These are phyloP conservation scores for honey bee (Apis mellifera) DNA, from an alignment of 1,140 invertebrate species.

Conservation along the genomic window Amel_HAv3.1 CM009941.2:28501-29000, in stretches of 20 bases:
- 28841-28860: slow-evolving; percentile 63
- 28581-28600: slow-evolving; percentile 39
- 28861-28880: slow-evolving; percentile 58
- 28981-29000: slow-evolving; percentile 67
- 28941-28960: slow-evolving; percentile 56
- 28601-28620: slow-evolving; percentile 53
- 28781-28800: slow-evolving; percentile 4
- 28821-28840: slow-evolving; percentile 24
- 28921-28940: slow-evolving; percentile 16
- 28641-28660: slow-evolving; percentile 22
- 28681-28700: slow-evolving; percentile 35
- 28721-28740: slow-evolving; percentile 28
- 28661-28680: slow-evolving; percentile 42
- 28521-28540: slow-evolving; percentile 55
- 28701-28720: slow-evolving; percentile 48
- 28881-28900: slow-evolving; percentile 32
- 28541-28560: slow-evolving; percentile 21
- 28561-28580: neutral
- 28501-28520: slow-evolving; percentile 54
- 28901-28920: neutral
- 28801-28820: neutral
- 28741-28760: neutral
- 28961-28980: slow-evolving; percentile 59
- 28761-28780: neutral
- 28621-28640: slow-evolving; percentile 34